Percentiles rank a stretch among this genome's conserved stretches.
Conservation (phyloP, 2,888 invertebrate genomes). For the Shargacucullia verbasci region DNA sequence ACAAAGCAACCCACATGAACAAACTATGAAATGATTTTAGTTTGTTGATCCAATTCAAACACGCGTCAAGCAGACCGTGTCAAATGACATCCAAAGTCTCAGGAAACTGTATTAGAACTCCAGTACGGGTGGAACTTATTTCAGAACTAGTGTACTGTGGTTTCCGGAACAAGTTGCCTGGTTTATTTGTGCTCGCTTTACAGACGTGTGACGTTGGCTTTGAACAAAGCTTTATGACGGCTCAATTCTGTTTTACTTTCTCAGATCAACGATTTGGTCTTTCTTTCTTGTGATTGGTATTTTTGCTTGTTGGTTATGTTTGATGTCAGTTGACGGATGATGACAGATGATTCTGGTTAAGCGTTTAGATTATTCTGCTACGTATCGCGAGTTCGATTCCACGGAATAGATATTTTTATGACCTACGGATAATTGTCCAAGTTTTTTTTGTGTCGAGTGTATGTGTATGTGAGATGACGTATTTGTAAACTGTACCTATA, state of each 20-base stretch:
- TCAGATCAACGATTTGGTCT: conserved; percentile 40
- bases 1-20: neutral
- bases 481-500: no score
- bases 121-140: conserved; percentile 52
- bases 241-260: conserved; percentile 29
- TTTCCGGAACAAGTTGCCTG: conserved; percentile 52
- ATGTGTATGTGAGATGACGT: no score
- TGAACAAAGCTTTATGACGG: conserved; percentile 49
- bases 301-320: neutral
- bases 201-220: conserved; percentile 52
- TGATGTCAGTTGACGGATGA: neutral
- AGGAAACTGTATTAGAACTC: conserved; percentile 55
- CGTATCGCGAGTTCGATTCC: no score
- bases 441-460: no score
- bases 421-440: no score
- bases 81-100: conserved; percentile 49
- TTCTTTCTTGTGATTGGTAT: conserved; percentile 35
- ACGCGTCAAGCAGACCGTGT: conserved; percentile 37
- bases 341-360: no score
- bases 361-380: no score
- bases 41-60: conserved; percentile 35
- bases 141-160: conserved; percentile 53
- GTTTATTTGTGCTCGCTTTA: conserved; percentile 59
- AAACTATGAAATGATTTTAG: neutral
- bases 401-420: no score